These are phyloP conservation scores for Drosophila meridiana DNA, from an alignment of 2,888 invertebrate species.

Conservation along the genomic window DNA sequence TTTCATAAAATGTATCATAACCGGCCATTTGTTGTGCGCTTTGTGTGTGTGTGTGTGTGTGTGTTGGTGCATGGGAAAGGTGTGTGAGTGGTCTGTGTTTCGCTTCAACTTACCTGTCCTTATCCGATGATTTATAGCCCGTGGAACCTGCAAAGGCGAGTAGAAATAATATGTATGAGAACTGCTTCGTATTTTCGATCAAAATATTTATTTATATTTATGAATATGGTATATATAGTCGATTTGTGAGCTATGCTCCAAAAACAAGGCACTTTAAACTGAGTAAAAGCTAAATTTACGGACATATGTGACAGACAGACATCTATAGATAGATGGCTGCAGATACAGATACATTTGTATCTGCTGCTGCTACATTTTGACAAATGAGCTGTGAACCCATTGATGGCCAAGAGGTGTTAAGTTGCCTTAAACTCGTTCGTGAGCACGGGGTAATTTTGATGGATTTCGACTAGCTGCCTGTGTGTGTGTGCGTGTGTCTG, in stretches of 20 bases:
- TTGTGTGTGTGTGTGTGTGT: slow-evolving; percentile 8
- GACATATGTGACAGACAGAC: slow-evolving; percentile 21
- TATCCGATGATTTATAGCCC: slow-evolving; percentile 93
- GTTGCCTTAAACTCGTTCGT: slow-evolving; percentile 27
- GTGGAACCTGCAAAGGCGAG: slow-evolving; percentile 88
- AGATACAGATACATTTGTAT: slow-evolving; percentile 32
- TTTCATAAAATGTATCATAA: slow-evolving; percentile 68
- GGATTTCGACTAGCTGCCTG: slow-evolving; percentile 45
- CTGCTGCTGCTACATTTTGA: slow-evolving; percentile 48
- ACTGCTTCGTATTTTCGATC: slow-evolving; percentile 22
- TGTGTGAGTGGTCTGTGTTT: slow-evolving; percentile 32
- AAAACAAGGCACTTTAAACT: slow-evolving; percentile 6
- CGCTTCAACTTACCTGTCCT: slow-evolving; percentile 90
- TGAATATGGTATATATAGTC: slow-evolving; percentile 4
- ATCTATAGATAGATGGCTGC: slow-evolving; percentile 23
- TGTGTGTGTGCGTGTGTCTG: background rate
- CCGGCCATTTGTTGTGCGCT: slow-evolving; percentile 56
- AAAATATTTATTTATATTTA: slow-evolving; percentile 7
- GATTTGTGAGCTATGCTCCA: slow-evolving; percentile 23
- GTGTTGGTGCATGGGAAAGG: slow-evolving; percentile 11
- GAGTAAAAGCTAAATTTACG: slow-evolving; percentile 14
- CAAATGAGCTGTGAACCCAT: slow-evolving; percentile 62
- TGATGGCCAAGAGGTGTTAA: slow-evolving; percentile 55
- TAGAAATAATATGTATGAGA: slow-evolving; percentile 51
- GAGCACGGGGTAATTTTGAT: slow-evolving; percentile 57